Evolutionary conservation across 2,113 vertebrate genomes (phyloP), one percentile per base, ranked within the genome.

Genomic region (Poicephalus gulielmi): DNA sequence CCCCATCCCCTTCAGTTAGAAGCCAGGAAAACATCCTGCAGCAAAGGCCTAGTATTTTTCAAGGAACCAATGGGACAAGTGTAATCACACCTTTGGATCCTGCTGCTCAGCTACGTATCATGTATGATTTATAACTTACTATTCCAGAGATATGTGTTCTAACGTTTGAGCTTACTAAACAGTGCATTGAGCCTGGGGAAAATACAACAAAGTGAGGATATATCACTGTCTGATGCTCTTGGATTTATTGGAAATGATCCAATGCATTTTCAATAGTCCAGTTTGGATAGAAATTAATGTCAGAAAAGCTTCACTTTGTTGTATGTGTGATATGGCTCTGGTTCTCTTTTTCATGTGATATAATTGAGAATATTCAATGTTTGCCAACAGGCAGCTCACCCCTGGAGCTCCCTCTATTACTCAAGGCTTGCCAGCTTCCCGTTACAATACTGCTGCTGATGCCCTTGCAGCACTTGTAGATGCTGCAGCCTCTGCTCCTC

Each of bases 11-110:
- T 20, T 99, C 99, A 0, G 97, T 99, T 64, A 98, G 99, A 96
- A 97, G 98, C 30, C 99, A 99, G 97, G 99, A 99, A 53, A 98
- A 98, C 47, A 98, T 99, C 20, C 95, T 99, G 81, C 99, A 99
- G 86, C 99, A 99, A 88, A 98, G 99, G 83, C 99, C 99, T n/a
- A 99, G 99, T 90, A 99, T 99, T 97, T 99, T 99, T 97, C 99
- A 99, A 95, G 99, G 99, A 96, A 98, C 99, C 94, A 99, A 98
- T 37, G 98, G 98, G 95, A 99, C 99, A 90, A 99, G 99, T 64
- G 99, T 99, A 55, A 99, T 99, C 96, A 99, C 99, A 9, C 98
- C 99, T 76, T 96, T 98, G 97, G 98, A 98, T 89, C 97, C 98
- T 62, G 92, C 98, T 35, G 98, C 98, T 77, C 98, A 98, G 95